Percentiles rank a stretch among this genome's conserved stretches.
Evolutionary conservation across 1,140 invertebrate genomes (phyloP).

Genomic region (Drosophila quadrilineata): DNA sequence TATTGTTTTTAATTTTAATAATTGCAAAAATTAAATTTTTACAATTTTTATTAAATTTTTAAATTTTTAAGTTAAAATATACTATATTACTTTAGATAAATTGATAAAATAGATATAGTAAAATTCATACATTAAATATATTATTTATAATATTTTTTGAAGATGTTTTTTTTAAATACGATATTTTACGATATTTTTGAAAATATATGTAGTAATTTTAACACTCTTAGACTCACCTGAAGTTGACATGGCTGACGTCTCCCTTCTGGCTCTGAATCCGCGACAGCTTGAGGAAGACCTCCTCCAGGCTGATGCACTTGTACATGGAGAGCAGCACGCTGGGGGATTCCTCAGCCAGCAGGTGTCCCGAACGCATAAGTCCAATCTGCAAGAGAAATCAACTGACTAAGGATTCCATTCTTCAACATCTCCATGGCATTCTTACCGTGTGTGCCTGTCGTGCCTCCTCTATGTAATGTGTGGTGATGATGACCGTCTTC

Average conservation of each 20-base stretch:
- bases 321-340: slow-evolving; percentile 91
- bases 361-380: slow-evolving; percentile 94
- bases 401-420: neutral
- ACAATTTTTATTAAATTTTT: too few relatives aligned
- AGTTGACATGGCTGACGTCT: slow-evolving; percentile 75
- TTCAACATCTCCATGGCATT: neutral
- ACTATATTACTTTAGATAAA: too few relatives aligned
- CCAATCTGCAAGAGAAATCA: slow-evolving; percentile 88
- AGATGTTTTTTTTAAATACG: too few relatives aligned
- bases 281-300: slow-evolving; percentile 96
- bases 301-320: slow-evolving; percentile 92
- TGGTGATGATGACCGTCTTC: slow-evolving; percentile 96
- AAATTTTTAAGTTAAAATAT: too few relatives aligned
- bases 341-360: slow-evolving; percentile 96
- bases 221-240: slow-evolving; percentile 71
- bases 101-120: too few relatives aligned
- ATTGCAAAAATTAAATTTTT: too few relatives aligned
- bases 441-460: slow-evolving; percentile 92
- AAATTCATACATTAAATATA: too few relatives aligned
- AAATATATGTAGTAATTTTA: too few relatives aligned
- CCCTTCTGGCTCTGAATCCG: slow-evolving; percentile 83
- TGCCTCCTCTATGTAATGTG: slow-evolving; percentile 97
- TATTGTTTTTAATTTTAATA: too few relatives aligned
- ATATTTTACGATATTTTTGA: too few relatives aligned
- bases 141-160: too few relatives aligned